Base-by-base conservation (phyloP, 2,797 vertebrate genomes). In the Acipenser ruthenus region DNA sequence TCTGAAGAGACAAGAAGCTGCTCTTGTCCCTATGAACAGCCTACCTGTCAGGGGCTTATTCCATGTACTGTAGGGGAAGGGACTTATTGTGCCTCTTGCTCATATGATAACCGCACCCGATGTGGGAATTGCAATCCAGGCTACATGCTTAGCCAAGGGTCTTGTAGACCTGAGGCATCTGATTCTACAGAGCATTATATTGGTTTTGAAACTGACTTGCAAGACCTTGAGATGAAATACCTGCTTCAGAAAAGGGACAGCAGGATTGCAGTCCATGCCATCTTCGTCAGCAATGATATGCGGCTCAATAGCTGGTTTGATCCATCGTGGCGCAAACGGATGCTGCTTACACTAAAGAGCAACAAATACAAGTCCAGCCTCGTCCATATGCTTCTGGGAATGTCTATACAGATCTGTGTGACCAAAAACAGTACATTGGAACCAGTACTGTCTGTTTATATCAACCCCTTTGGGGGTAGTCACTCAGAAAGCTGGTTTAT, bases 401-500 rank as follows among this genome's bases (percentile, higher is more conserved):
- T 99, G 72, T 94, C 95, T 8, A 85, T 99, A 7, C 96, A 99
- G 75, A 94, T 99, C 79, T 99, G 96, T 87, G 88, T 96, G 75
- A 99, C 95, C 71, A 96, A 95, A 79, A 99, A 99, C 88, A 99
- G 93, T 87, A 97, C 95, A 9, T 86, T 99, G 71, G 95, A 98
- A 79, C 96, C 96, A 0, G 79, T 94, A 79, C 75, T 98, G 76
- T 96, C 96, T 0, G 89, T 99, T 71, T 98, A 98, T 0, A 85
- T 98, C 82, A 99, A 99, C 69, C 96, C 96, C 0, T 99, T 99
- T 48, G 96, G 96, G 60, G 96, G 95, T n/a, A 98, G 96, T 79
- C 96, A 99, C 83, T 97, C 96, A 0, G 96, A 99, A 86, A 99
- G 96, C 74, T 98, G 95, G 95, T 94, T 95, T 82, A 95, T 99